phyloP scores from a whole-genome alignment of 2,888 invertebrate species.

The Heliconius sara region DNA sequence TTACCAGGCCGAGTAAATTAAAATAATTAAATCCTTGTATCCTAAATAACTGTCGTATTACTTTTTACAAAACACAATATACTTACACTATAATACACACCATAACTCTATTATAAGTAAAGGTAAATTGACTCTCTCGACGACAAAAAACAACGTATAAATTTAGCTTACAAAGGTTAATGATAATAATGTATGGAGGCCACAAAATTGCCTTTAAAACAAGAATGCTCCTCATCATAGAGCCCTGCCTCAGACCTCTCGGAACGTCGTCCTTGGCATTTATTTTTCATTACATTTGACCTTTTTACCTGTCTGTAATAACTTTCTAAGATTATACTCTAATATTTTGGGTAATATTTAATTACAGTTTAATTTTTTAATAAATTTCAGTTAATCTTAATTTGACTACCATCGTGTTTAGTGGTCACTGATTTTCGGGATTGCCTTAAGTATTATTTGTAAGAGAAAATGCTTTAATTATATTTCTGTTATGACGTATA shows the following conservation, averaged over 20 bases:
- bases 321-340: slow-evolving; percentile 19
- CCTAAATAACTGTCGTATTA: no score
- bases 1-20: no score
- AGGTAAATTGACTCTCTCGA: slow-evolving; percentile 11
- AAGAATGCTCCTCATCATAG: no score
- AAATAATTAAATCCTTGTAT: no score
- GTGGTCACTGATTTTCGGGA: no score
- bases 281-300: slow-evolving; percentile 22
- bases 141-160: slow-evolving; percentile 12
- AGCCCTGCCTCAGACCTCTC: slow-evolving; percentile 17
- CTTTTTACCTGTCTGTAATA: slow-evolving; percentile 5
- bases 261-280: slow-evolving; percentile 11
- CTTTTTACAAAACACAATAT: no score
- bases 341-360: slow-evolving; percentile 10
- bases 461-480: no score
- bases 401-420: no score
- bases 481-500: no score
- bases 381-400: background rate
- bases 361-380: background rate
- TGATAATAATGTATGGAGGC: slow-evolving; percentile 22
- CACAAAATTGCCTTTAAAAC: no score
- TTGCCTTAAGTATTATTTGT: no score
- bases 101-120: background rate
- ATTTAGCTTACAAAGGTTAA: slow-evolving; percentile 18
- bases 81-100: background rate